phyloP scores from a whole-genome alignment of 2,888 invertebrate genomes.

The Melanostoma scalare region DNA sequence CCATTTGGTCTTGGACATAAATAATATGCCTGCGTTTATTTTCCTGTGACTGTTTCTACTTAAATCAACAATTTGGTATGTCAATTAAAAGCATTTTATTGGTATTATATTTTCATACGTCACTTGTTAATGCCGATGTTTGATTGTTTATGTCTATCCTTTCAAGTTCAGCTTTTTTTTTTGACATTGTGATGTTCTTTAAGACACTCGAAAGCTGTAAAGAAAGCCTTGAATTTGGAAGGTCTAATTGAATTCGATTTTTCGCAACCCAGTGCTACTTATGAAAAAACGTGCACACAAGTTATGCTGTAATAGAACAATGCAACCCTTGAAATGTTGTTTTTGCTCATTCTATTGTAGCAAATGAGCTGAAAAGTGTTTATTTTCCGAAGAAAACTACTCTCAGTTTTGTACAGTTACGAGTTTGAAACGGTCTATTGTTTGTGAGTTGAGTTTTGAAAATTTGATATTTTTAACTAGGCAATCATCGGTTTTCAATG shows the following conservation, averaged over 20 bases:
- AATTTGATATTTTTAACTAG: not conserved
- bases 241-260: conserved; percentile 65
- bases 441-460: not conserved
- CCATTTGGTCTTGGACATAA: too few species aligned
- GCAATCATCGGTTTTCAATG: not conserved
- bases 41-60: not conserved
- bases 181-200: conserved; percentile 2
- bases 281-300: not conserved
- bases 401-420: conserved; percentile 41
- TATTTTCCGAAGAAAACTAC: conserved; percentile 10
- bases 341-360: conserved; percentile 1
- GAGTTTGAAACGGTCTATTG: conserved; percentile 33
- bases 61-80: conserved; percentile 7
- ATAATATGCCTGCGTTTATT: not conserved
- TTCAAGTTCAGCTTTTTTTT: conserved; percentile 17
- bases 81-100: not conserved
- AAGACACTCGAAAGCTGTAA: not conserved
- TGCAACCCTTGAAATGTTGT: conserved; percentile 49
- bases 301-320: not conserved
- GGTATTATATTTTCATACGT: not conserved
- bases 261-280: conserved; percentile 44
- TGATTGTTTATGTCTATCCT: conserved; percentile 7
- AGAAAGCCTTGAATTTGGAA: conserved; percentile 31
- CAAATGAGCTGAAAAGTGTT: conserved; percentile 15
- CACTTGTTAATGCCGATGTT: not conserved